Percentiles rank a stretch among this genome's conserved stretches.
Evolutionary conservation across 1,140 invertebrate species (phyloP).

Genomic region (Trichonephila inaurata): DNA sequence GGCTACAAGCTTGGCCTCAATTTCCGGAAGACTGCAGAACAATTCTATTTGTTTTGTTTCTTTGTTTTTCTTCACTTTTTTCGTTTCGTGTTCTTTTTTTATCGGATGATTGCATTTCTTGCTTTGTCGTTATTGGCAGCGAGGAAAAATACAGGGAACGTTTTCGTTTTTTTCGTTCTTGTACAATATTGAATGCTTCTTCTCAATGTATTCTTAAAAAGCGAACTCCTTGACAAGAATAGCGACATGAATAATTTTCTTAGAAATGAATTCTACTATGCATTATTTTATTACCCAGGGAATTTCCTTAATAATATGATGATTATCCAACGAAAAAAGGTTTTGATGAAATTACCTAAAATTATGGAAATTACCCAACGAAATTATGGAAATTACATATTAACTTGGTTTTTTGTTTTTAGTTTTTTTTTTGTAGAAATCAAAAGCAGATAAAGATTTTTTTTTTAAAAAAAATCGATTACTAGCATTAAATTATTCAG

Average conservation of each 20-base stretch:
- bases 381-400: too few species aligned
- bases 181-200: not conserved
- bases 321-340: too few species aligned
- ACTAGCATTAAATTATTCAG: too few species aligned
- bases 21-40: not conserved
- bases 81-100: not conserved
- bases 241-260: not conserved
- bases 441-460: too few species aligned
- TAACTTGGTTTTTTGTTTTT: too few species aligned
- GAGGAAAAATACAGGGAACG: not conserved
- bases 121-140: not conserved
- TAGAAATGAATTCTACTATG: too few species aligned
- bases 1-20: not conserved
- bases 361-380: too few species aligned
- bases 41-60: slow-evolving; percentile 13
- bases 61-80: not conserved
- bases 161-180: not conserved
- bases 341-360: too few species aligned
- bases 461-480: too few species aligned
- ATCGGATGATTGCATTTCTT: slow-evolving; percentile 9
- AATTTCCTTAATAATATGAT: too few species aligned
- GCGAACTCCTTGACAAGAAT: not conserved
- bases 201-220: not conserved
- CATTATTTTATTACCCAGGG: too few species aligned
- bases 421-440: too few species aligned